Evolutionary conservation across 1,140 invertebrate species (phyloP).

Genomic region (Euura saliciscinereae): DNA sequence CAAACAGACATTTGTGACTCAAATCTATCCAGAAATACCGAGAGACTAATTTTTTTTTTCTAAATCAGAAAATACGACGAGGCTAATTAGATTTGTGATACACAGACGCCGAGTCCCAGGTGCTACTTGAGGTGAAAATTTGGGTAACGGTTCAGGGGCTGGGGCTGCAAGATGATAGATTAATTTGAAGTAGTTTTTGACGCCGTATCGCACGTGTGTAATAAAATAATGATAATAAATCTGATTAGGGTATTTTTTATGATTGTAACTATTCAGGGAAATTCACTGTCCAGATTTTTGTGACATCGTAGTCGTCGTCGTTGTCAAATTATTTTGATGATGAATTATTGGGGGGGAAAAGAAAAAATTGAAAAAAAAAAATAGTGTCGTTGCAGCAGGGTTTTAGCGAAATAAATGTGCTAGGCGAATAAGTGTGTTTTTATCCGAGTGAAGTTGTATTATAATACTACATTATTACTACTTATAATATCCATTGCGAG

Average conservation of each 20-base stretch:
- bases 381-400: constrained; percentile 6
- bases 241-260: neutral
- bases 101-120: neutral
- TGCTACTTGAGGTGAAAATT: constrained; percentile 4
- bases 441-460: constrained; percentile 51
- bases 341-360: no score
- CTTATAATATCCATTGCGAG: constrained; percentile 35
- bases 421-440: constrained; percentile 55
- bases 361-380: neutral
- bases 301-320: neutral
- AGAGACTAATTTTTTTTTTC: neutral
- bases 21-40: neutral
- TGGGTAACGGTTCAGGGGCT: neutral
- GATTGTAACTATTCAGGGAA: neutral
- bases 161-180: neutral
- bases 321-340: no score
- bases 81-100: neutral
- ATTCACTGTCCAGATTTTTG: neutral
- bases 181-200: neutral
- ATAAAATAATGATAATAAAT: neutral
- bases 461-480: constrained; percentile 42
- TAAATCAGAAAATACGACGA: no score
- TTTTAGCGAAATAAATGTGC: constrained; percentile 44
- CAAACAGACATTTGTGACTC: neutral
- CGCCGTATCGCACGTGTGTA: neutral